phyloP scores from a whole-genome alignment of 2,888 invertebrate species.

The Trissolcus brochymenae region DNA sequence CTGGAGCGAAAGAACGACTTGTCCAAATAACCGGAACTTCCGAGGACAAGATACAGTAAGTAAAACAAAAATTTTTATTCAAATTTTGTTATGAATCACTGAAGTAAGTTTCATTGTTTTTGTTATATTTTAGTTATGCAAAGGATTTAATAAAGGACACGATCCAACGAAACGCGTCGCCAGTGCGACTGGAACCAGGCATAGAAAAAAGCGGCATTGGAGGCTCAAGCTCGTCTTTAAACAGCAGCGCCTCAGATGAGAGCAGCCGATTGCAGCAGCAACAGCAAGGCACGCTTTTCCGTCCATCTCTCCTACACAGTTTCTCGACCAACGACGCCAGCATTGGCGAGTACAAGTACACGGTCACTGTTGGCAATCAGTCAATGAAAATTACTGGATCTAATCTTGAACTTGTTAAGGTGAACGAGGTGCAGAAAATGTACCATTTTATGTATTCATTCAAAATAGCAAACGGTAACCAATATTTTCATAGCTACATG shows the following conservation, averaged over 20 bases:
- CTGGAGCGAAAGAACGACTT: slow-evolving; percentile 95
- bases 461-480: no score
- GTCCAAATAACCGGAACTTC: slow-evolving; percentile 96
- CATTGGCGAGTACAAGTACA: slow-evolving; percentile 92
- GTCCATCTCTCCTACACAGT: slow-evolving; percentile 84
- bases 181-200: slow-evolving; percentile 83
- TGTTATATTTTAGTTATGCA: slow-evolving; percentile 82
- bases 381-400: slow-evolving; percentile 90
- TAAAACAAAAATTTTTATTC: slow-evolving; percentile 57
- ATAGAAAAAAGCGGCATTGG: slow-evolving; percentile 79
- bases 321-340: slow-evolving; percentile 90
- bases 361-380: slow-evolving; percentile 89
- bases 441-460: no score
- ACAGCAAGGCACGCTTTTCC: slow-evolving; percentile 76
- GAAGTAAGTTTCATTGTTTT: not conserved
- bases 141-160: slow-evolving; percentile 96
- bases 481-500: no score
- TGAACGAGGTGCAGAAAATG: slow-evolving; percentile 67
- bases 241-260: slow-evolving; percentile 85
- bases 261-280: slow-evolving; percentile 75
- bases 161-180: slow-evolving; percentile 95
- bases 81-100: not conserved
- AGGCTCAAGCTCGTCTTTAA: slow-evolving; percentile 87
- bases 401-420: slow-evolving; percentile 90
- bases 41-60: slow-evolving; percentile 94